Conservation (phyloP, 2,797 vertebrate genomes). For the Pelochelys cantorii region DNA sequence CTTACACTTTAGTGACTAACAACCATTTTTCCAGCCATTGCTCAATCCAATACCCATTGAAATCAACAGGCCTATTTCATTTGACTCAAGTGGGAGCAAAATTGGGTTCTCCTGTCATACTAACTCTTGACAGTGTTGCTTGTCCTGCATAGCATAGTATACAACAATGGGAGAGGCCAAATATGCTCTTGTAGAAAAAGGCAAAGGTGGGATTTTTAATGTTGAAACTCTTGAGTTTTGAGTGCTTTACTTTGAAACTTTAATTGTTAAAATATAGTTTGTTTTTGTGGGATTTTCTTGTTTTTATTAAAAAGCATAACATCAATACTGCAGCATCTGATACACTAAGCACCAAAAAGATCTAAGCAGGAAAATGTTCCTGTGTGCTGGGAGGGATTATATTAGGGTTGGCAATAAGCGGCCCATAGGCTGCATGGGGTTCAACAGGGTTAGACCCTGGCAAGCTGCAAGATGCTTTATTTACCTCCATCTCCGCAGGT, state of each 20-base stretch:
- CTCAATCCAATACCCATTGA: neutral
- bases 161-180: neutral
- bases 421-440: too few relatives aligned
- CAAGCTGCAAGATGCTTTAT: too few relatives aligned
- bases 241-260: neutral
- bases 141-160: neutral
- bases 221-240: neutral
- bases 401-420: too few relatives aligned
- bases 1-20: neutral
- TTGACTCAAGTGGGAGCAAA: neutral
- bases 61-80: neutral
- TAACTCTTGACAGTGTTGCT: neutral
- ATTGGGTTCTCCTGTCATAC: neutral
- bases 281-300: neutral
- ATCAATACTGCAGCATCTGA: neutral
- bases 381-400: neutral
- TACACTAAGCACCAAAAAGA: neutral
- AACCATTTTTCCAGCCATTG: neutral
- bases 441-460: too few relatives aligned
- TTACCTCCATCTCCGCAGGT: too few relatives aligned
- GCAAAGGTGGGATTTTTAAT: neutral
- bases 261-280: neutral
- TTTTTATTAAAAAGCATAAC: neutral
- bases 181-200: neutral
- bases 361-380: neutral